Conservation (phyloP, 2,113 vertebrate genomes). For the Eulemur macaco region DNA sequence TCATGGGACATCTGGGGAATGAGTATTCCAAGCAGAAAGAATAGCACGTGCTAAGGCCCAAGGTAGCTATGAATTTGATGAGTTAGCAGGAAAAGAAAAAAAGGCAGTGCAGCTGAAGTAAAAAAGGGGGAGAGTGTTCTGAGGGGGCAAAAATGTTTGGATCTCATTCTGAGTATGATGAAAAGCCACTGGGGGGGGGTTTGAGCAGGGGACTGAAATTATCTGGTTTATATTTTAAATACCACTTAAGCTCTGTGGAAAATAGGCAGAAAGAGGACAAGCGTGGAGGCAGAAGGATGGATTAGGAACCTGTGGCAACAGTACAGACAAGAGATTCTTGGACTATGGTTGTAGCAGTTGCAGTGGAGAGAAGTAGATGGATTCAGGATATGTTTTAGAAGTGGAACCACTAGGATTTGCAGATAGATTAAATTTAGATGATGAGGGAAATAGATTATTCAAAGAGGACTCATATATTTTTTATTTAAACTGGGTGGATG, state of each 20-base stretch:
- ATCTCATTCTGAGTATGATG: background rate
- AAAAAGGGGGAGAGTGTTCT: background rate
- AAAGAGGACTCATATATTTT: background rate
- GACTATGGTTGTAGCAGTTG: background rate
- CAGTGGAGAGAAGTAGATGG: background rate
- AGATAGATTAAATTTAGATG: background rate
- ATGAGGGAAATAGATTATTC: slow-evolving; percentile 7
- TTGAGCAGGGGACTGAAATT: background rate
- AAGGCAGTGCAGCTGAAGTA: background rate
- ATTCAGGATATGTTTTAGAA: background rate
- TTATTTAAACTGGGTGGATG: background rate
- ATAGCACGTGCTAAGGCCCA: background rate
- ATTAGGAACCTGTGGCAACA: background rate
- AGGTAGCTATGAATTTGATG: background rate
- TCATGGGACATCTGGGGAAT: background rate
- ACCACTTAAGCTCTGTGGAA: background rate
- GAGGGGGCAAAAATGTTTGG: background rate
- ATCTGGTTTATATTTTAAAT: slow-evolving; percentile 20
- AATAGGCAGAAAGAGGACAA: background rate
- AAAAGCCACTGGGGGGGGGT: background rate
- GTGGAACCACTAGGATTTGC: background rate
- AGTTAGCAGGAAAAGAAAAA: background rate
- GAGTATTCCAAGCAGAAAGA: background rate
- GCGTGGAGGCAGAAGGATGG: background rate
- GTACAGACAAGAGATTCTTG: background rate